Evolutionary conservation across 92 coral and sea anemone genomes (phyloP).

Genomic region (Meandrina meandrites): DNA sequence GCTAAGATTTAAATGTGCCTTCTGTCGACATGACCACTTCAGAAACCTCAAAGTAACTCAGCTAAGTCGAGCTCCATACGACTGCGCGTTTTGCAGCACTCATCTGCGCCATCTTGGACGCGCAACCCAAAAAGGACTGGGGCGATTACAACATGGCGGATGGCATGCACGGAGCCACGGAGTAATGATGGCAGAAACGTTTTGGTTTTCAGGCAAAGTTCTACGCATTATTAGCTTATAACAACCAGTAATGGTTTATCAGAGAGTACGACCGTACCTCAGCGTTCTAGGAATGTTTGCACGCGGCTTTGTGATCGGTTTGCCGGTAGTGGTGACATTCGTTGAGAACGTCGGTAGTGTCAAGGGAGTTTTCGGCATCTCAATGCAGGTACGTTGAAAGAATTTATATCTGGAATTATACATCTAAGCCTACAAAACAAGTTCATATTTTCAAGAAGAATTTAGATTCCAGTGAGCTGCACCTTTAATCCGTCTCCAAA

Average conservation of each 20-base stretch:
- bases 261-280: conserved; percentile 5
- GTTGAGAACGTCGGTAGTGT: conserved; percentile 82
- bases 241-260: conserved; percentile 5
- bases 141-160: conserved; percentile 26
- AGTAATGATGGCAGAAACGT: background rate
- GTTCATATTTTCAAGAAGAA: no score
- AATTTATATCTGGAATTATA: no score
- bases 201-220: background rate
- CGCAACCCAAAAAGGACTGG: background rate
- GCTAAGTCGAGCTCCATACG: background rate
- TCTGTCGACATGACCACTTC: background rate
- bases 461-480: no score
- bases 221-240: background rate
- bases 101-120: conserved; percentile 14
- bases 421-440: background rate
- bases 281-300: conserved; percentile 52
- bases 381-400: conserved; percentile 80
- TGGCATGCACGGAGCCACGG: no score
- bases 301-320: conserved; percentile 78
- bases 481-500: no score
- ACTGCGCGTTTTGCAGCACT: background rate
- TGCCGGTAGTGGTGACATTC: conserved; percentile 82
- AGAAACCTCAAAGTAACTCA: background rate
- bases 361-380: conserved; percentile 84
- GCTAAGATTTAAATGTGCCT: background rate